These are phyloP conservation scores for Propithecus perrieri DNA, from an alignment of 2,797 vertebrate genomes.

Conservation along the genomic window DNA sequence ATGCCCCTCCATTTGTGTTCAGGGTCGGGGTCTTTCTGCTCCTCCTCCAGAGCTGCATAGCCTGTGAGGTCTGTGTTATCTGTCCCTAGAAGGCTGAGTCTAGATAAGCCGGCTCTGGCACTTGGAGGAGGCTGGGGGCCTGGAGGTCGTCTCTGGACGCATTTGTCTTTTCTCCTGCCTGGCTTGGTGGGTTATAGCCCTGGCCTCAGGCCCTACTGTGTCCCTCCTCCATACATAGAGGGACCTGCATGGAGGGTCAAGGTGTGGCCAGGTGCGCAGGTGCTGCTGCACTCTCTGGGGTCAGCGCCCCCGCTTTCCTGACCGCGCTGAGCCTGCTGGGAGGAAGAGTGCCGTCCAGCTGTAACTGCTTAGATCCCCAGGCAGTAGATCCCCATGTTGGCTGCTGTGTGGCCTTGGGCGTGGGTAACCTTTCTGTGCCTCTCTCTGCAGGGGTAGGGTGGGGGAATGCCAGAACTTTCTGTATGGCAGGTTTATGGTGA, in stretches of 20 bases:
- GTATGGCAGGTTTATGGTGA: not conserved
- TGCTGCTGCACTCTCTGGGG: not conserved
- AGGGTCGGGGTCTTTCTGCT: not conserved
- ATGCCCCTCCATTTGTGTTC: fast-evolving
- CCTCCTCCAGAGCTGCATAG: fast-evolving
- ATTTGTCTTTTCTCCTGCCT: not conserved
- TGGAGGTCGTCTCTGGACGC: fast-evolving
- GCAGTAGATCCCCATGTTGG: not conserved
- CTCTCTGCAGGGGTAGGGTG: not conserved
- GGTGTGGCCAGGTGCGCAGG: not conserved
- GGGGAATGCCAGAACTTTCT: not conserved
- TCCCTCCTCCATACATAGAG: fast-evolving
- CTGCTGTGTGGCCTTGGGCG: not conserved
- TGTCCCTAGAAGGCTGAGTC: not conserved
- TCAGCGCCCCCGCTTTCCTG: fast-evolving
- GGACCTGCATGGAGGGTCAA: fast-evolving
- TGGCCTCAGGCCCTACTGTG: no score
- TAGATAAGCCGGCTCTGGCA: not conserved
- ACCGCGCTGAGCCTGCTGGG: not conserved
- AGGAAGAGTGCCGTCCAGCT: not conserved
- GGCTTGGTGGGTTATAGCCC: not conserved
- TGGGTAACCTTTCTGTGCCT: not conserved
- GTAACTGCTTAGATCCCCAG: no score
- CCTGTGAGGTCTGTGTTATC: not conserved
- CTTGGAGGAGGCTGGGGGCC: not conserved